Percentiles rank a stretch among this genome's conserved stretches.
These are phyloP conservation scores for Leptinotarsa defecta DNA, from an alignment of 1,140 invertebrate species.

Conservation along the genomic window DNA sequence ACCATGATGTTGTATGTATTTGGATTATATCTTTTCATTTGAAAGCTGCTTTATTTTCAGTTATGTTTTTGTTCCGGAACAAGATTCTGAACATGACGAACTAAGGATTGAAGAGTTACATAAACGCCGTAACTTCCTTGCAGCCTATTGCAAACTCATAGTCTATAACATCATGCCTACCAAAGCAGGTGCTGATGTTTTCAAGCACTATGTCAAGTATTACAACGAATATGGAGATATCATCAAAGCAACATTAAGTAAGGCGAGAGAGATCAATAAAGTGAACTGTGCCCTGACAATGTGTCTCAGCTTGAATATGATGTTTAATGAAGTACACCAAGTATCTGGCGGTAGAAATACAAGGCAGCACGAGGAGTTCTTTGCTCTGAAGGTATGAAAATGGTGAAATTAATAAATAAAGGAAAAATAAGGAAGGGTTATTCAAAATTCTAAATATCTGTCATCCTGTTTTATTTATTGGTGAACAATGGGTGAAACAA, in stretches of 20 bases:
- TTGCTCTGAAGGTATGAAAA: conserved; percentile 73
- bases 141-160: conserved; percentile 96
- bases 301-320: conserved; percentile 85
- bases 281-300: conserved; percentile 94
- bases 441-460: background rate
- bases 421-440: conserved; percentile 9
- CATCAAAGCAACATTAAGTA: conserved; percentile 95
- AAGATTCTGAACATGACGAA: conserved; percentile 74
- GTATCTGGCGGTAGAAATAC: conserved; percentile 60
- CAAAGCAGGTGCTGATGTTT: conserved; percentile 89
- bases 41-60: background rate
- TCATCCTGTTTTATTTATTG: background rate
- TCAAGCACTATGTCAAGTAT: conserved; percentile 97
- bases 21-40: too few relatives aligned
- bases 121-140: conserved; percentile 93
- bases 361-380: conserved; percentile 78
- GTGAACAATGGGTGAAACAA: too few relatives aligned
- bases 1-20: too few relatives aligned
- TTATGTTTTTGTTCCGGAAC: conserved; percentile 78
- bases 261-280: conserved; percentile 97
- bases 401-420: background rate
- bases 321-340: conserved; percentile 73
- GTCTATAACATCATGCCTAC: conserved; percentile 97
- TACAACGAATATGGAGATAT: conserved; percentile 99
- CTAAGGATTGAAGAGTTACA: conserved; percentile 94